These are phyloP conservation scores for Bos taurus DNA, from an alignment of 2,113 vertebrate species.

Conservation along the genomic window DNA sequence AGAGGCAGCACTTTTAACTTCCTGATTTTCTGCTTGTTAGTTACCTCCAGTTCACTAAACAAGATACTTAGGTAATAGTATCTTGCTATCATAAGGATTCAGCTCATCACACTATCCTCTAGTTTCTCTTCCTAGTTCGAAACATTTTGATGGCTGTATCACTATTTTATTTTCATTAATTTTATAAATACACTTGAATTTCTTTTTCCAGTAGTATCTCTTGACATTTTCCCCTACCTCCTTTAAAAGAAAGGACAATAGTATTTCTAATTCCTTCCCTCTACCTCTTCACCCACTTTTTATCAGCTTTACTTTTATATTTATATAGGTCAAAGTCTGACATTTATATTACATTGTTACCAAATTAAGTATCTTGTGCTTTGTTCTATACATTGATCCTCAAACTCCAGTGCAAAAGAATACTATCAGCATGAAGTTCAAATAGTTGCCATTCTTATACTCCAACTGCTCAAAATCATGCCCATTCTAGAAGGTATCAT, in stretches of 20 bases:
- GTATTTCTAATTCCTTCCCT: background rate
- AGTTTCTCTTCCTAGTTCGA: background rate
- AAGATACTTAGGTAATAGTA: background rate
- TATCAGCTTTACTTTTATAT: background rate
- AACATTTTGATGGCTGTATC: background rate
- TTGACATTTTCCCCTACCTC: background rate
- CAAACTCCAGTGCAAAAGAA: background rate
- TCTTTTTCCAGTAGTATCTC: background rate
- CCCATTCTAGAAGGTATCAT: background rate
- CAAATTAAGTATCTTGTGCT: constrained; percentile 7
- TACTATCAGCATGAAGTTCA: background rate
- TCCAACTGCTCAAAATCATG: background rate
- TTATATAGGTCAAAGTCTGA: background rate
- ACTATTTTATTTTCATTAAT: constrained; percentile 29
- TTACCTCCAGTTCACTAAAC: background rate
- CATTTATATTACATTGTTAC: background rate
- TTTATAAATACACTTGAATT: background rate
- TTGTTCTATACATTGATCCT: background rate
- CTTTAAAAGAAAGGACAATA: background rate
- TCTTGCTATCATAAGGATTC: background rate
- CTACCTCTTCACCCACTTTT: background rate
- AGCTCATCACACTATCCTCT: background rate
- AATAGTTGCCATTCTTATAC: background rate
- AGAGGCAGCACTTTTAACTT: constrained; percentile 10
- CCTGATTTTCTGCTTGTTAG: background rate